Evolutionary conservation across 2,797 vertebrate genomes (phyloP).

Genomic region (Galaxias olidus): DNA sequence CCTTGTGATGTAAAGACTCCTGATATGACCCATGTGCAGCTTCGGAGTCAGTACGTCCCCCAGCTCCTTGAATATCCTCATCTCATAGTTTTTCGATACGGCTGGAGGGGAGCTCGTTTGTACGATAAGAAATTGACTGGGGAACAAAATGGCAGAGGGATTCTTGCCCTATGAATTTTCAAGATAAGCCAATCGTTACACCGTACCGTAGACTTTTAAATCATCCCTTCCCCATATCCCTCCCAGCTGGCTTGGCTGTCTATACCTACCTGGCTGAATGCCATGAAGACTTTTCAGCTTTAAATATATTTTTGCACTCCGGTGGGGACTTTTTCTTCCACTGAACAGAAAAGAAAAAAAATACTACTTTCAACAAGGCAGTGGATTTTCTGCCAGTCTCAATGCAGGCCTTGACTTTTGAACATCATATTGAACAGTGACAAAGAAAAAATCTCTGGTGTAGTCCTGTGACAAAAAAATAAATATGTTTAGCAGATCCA

Average conservation of each 20-base stretch:
- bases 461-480: too few relatives aligned
- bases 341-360: neutral
- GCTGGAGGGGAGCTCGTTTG: constrained; percentile 36
- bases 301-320: constrained; percentile 19
- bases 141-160: constrained; percentile 27
- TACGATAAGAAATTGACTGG: constrained; percentile 36
- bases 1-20: constrained; percentile 24
- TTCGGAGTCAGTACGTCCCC: constrained; percentile 6
- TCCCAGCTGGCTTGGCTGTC: constrained; percentile 35
- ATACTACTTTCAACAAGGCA: constrained; percentile 7
- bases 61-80: constrained; percentile 32
- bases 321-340: constrained; percentile 13
- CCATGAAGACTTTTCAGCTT: constrained; percentile 27
- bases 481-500: too few relatives aligned
- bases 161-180: constrained; percentile 25
- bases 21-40: constrained; percentile 21
- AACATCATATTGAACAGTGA: neutral
- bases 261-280: constrained; percentile 25
- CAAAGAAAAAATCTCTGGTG: neutral
- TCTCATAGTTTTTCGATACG: constrained; percentile 29
- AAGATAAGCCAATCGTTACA: constrained; percentile 48
- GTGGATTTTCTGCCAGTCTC: constrained; percentile 19
- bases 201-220: constrained; percentile 36
- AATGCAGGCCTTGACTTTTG: constrained; percentile 6
- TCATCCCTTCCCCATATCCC: constrained; percentile 21